Evolutionary conservation across 2,888 invertebrate species (phyloP).

Genomic region (Pomacea canaliculata): DNA sequence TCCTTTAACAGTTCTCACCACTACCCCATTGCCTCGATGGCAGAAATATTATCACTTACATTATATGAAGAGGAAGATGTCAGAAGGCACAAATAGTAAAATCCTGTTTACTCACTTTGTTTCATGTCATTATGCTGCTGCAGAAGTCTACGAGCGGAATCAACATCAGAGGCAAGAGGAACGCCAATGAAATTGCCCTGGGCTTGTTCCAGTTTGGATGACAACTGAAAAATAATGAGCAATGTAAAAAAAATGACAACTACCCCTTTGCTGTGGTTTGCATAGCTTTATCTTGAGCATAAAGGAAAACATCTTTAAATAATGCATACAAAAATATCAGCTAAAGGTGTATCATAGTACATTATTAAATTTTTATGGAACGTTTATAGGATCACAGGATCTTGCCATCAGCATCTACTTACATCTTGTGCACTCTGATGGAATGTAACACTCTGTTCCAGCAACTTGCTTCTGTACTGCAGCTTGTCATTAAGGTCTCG

Average conservation of each 20-base stretch:
- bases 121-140: slow-evolving; percentile 79
- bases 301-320: not conserved
- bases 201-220: slow-evolving; percentile 78
- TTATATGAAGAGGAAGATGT: no score
- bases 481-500: slow-evolving; percentile 84
- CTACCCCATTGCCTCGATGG: no score
- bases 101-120: slow-evolving; percentile 43
- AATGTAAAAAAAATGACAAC: not conserved
- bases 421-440: slow-evolving; percentile 75
- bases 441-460: slow-evolving; percentile 84
- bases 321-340: not conserved
- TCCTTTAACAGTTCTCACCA: no score
- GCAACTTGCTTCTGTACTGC: slow-evolving; percentile 81
- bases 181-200: slow-evolving; percentile 80
- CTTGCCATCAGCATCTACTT: slow-evolving; percentile 35
- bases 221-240: slow-evolving; percentile 73
- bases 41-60: no score
- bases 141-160: slow-evolving; percentile 79
- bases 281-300: not conserved
- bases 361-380: no score
- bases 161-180: slow-evolving; percentile 80
- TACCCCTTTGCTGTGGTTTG: not conserved
- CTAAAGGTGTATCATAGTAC: no score
- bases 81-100: no score
- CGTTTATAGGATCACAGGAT: not conserved